These are phyloP conservation scores for Ardeotis arabs DNA, from an alignment of 2,113 vertebrate species.

Conservation along the genomic window DNA sequence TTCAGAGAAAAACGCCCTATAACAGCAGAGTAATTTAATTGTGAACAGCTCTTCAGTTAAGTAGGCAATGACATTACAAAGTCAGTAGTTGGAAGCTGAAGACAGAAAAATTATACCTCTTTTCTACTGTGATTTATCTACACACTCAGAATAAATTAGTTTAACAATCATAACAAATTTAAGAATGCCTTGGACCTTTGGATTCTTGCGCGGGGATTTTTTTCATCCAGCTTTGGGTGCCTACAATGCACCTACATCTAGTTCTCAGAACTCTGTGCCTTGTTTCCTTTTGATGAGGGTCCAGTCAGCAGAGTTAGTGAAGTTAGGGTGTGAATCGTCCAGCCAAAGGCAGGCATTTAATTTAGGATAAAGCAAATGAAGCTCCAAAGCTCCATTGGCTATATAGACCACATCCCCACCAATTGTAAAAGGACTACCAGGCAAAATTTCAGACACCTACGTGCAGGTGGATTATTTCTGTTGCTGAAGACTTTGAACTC, in stretches of 20 bases:
- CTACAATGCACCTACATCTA: neutral
- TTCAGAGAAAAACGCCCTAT: neutral
- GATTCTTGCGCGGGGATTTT: neutral
- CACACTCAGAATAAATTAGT: neutral
- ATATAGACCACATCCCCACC: neutral
- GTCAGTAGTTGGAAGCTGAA: neutral
- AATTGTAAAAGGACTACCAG: neutral
- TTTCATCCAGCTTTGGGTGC: neutral
- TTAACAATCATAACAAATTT: neutral
- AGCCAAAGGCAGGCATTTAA: neutral
- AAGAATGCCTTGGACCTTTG: neutral
- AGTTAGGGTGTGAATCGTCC: neutral
- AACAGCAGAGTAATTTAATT: neutral
- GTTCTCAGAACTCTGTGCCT: neutral
- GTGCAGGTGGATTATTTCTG: neutral
- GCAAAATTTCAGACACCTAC: neutral
- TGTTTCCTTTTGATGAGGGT: neutral
- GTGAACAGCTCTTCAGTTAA: conserved; percentile 12
- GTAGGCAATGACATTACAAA: neutral
- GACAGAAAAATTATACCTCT: neutral
- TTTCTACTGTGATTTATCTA: conserved; percentile 3
- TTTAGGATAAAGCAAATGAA: neutral
- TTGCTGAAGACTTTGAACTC: neutral
- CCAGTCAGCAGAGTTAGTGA: neutral
- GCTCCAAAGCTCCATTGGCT: neutral